A percentile compares a stretch with the other conserved stretches of the same genome.
Evolutionary conservation across 2,113 vertebrate species (phyloP).

Genomic region (Crypturellus undulatus): DNA sequence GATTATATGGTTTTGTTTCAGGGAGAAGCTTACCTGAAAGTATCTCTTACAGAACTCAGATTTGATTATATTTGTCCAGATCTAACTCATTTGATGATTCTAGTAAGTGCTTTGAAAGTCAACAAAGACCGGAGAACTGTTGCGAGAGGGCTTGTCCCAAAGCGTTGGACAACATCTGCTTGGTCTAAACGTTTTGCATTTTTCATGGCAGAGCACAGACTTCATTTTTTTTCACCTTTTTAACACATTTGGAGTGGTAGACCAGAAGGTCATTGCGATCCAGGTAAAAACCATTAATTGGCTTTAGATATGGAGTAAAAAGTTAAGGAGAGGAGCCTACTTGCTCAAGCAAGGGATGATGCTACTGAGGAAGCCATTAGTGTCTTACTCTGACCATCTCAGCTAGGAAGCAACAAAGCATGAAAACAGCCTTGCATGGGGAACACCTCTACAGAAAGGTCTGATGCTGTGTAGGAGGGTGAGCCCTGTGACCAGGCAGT

Average conservation of each 20-base stretch:
- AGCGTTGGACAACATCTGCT: neutral
- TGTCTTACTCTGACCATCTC: rapidly evolving
- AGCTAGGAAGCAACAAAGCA: neutral
- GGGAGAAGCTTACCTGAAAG: neutral
- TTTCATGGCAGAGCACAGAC: neutral
- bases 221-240: neutral
- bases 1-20: neutral
- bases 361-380: neutral
- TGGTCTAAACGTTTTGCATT: neutral
- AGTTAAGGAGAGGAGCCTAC: rapidly evolving
- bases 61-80: neutral
- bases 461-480: too few relatives aligned
- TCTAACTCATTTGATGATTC: neutral
- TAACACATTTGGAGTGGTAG: neutral
- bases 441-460: neutral
- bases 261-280: neutral
- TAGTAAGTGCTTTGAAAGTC: neutral
- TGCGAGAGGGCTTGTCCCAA: neutral
- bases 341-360: neutral
- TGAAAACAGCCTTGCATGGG: neutral
- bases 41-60: neutral
- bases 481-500: neutral
- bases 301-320: neutral
- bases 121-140: neutral
- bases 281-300: neutral